phyloP scores from a whole-genome alignment of 2,888 invertebrate genomes.

The Serripes groenlandicus region DNA sequence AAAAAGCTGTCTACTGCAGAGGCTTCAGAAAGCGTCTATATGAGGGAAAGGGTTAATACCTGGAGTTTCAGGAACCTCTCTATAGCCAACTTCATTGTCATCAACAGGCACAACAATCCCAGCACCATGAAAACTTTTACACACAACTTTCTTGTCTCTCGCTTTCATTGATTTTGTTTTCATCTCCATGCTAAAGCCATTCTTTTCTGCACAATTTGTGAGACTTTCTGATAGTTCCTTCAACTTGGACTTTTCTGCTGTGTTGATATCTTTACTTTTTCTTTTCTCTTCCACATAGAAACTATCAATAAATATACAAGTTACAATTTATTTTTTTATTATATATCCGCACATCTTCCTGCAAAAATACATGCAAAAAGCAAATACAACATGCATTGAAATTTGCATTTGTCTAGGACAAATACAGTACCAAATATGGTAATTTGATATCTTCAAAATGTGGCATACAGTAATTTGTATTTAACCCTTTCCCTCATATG shows the following conservation, averaged over 20 bases:
- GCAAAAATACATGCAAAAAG: too few species aligned
- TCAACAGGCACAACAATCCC: slow-evolving; percentile 91
- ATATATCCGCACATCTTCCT: too few species aligned
- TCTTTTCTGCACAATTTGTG: slow-evolving; percentile 89
- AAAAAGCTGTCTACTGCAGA: too few species aligned
- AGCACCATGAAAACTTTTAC: slow-evolving; percentile 83
- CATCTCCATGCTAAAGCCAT: slow-evolving; percentile 89
- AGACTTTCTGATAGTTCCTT: slow-evolving; percentile 89
- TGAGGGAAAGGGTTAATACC: slow-evolving; percentile 81
- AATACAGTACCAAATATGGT: too few species aligned
- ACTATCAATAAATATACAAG: slow-evolving; percentile 66
- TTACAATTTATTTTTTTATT: not conserved
- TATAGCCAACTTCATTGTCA: slow-evolving; percentile 93
- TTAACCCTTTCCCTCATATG: too few species aligned
- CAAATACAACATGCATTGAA: too few species aligned
- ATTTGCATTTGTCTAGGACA: too few species aligned
- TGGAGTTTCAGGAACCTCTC: slow-evolving; percentile 90
- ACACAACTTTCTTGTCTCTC: slow-evolving; percentile 82
- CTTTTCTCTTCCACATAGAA: slow-evolving; percentile 76
- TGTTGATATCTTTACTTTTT: slow-evolving; percentile 68
- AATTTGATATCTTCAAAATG: too few species aligned
- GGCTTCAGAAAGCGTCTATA: too few species aligned
- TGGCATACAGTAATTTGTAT: too few species aligned
- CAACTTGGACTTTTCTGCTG: slow-evolving; percentile 64
- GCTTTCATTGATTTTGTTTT: slow-evolving; percentile 89